Base-by-base conservation (phyloP, 1,140 invertebrate genomes). In the Tetranychus cinnabarinus region DNA sequence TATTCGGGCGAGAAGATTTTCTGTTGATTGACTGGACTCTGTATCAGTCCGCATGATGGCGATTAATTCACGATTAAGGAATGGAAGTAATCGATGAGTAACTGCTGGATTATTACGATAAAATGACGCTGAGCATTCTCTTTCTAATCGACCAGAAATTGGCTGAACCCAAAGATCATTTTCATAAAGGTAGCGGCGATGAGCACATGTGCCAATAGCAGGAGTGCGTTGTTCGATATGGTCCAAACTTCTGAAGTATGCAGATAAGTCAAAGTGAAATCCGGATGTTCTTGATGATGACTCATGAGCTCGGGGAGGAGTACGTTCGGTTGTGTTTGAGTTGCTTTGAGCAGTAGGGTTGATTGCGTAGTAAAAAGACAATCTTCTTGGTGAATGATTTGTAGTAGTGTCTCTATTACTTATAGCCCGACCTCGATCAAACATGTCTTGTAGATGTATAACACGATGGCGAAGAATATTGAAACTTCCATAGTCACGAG, bases 41-140 rank as follows among this genome's bases (percentile, higher is more conserved):
- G 39, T 6, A 10, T 42, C 13, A 52, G 80, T 72, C 65, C 77
- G 64, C 3, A 77, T 50, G 13, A 88, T 69, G 67, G 81, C 82
- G 70, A 80, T 77, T 15, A 95, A 73, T 74, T 95, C 89, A 61
- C 89, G 76, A 68, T 84, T 84, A 1, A 95, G 74, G 86, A 88
- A 95, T 1, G 85, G 85, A 56, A 87, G 79, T 45, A 95, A 71
- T 2, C 88, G 79, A 71, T 85, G 81, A 58, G 81, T 78, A 70
- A 84, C 80, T 35, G 81, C 80, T 55, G 83, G 83, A 74, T 89
- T 85, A 67, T 78, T 75, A 68, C 82, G 82, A 69, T 63, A 72
- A 73, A 85, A 88, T 50, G 79, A 75, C 1, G 86, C 82, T 34
- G 79, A 79, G 65, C 79, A 80, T 66, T 85, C 80, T n/a, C 85